These are phyloP conservation scores for Megaptera novaeangliae DNA, from an alignment of 2,113 vertebrate species.

Conservation along the genomic window DNA sequence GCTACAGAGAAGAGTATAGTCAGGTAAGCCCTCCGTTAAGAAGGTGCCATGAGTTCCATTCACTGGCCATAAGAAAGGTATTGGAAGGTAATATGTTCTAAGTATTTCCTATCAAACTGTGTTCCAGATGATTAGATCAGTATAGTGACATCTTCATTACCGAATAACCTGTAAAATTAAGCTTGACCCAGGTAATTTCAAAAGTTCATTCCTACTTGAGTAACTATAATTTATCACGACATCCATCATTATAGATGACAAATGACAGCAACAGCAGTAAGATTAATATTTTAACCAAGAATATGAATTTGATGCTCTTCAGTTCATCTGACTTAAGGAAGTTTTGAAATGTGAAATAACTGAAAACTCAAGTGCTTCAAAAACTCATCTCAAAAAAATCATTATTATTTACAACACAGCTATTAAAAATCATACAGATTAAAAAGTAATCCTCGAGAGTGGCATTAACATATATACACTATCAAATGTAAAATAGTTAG, in stretches of 20 bases:
- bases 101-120: not conserved
- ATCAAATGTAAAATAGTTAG: too few relatives aligned
- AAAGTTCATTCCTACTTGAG: not conserved
- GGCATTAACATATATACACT: too few relatives aligned
- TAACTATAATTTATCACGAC: conserved; percentile 6
- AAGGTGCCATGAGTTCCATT: not conserved
- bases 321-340: not conserved
- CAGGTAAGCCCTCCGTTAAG: not conserved
- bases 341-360: conserved; percentile 32
- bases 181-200: not conserved
- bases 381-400: not conserved
- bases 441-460: not conserved
- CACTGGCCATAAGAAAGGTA: not conserved
- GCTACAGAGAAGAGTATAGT: not conserved
- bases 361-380: not conserved
- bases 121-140: not conserved
- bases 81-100: not conserved
- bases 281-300: not conserved
- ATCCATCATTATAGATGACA: not conserved
- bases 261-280: not conserved
- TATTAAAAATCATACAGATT: conserved; percentile 20
- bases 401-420: not conserved
- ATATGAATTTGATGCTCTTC: not conserved
- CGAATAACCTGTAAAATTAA: conserved; percentile 9
- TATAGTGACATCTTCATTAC: not conserved